A percentile compares a stretch with the other conserved stretches of the same genome.
phyloP scores from a whole-genome alignment of 2,888 invertebrate genomes.

The Protophormia terraenovae region DNA sequence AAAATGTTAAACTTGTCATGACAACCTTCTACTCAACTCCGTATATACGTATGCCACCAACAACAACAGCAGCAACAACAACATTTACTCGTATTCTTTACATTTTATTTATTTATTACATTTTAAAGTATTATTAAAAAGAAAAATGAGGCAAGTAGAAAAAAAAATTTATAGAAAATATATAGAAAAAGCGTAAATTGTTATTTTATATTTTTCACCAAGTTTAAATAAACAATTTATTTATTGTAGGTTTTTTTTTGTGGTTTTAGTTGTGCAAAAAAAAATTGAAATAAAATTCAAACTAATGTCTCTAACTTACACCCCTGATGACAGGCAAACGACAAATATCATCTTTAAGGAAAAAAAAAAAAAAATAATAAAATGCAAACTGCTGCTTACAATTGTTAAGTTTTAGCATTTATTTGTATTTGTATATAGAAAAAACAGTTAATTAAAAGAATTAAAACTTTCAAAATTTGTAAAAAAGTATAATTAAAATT shows the following conservation, averaged over 20 bases:
- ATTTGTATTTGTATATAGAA: background rate
- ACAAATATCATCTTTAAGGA: conserved; percentile 61
- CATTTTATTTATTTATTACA: conserved; percentile 47
- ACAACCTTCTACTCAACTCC: conserved; percentile 52
- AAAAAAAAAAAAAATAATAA: background rate
- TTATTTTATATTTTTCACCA: conserved; percentile 48
- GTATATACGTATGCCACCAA: background rate
- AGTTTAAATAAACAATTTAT: conserved; percentile 57
- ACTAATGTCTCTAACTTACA: conserved; percentile 57
- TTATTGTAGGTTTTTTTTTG: background rate
- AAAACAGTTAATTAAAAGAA: background rate
- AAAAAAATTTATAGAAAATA: background rate
- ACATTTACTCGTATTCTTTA: background rate
- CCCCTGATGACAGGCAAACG: conserved; percentile 66
- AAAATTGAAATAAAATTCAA: conserved; percentile 36
- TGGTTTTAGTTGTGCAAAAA: background rate
- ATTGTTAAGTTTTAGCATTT: conserved; percentile 35
- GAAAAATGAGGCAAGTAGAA: conserved; percentile 6
- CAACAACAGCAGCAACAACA: background rate
- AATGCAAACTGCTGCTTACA: background rate
- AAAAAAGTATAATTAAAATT: background rate
- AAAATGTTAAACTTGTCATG: conserved; percentile 67
- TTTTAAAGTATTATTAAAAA: conserved; percentile 57
- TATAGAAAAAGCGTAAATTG: conserved; percentile 10
- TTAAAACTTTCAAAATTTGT: background rate